Base-by-base conservation (phyloP, 2,797 vertebrate genomes). In the Paratrypauchen microcephalus region DNA sequence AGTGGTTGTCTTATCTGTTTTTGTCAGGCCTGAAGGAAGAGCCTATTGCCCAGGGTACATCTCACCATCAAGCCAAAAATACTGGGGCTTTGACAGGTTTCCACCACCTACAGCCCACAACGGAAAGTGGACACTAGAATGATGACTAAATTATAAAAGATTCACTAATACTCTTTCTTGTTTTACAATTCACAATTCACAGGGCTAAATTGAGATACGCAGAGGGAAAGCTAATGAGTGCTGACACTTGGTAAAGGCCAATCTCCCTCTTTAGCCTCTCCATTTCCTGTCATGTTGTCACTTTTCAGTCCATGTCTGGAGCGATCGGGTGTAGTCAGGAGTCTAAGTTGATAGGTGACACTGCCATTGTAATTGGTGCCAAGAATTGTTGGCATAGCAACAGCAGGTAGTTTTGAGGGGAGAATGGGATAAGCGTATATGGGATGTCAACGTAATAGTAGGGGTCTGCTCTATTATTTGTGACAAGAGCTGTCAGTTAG, bases 401-500 rank as follows among this genome's bases (percentile, higher is more conserved):
- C 45, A 1, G 50, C 19, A 32, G 64, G 58, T 18, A 65, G 65
- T 76, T 71, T 63, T 48, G 15, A 66, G 36, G 59, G 77, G 26
- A 62, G 77, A 82, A 81, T 45, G 28, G 72, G 36, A 76, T 79
- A 74, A 81, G 55, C n/a, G 74, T 67, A 70, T 21, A 60, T 71
- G 48, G 67, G 70, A 77, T 73, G 75, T 84, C 84, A 80, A 71
- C 2, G 69, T 66, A 75, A 66, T 78, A 69, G 74, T 70, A 73
- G 58, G 72, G 64, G 28, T 77, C 69, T 57, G 13, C 61, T 84
- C 72, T 65, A 78, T 80, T 85, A 73, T 54, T 77, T 48, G 41
- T 72, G 84, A 87, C 79, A 72, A 81, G 68, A 75, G 77, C 71
- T 87, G 77, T 74, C 78, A 82, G 74, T 75, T 77, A 73, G 50